These are phyloP conservation scores for Oreonectes daqikongensis DNA, from an alignment of 2,797 vertebrate species.

Conservation along the genomic window DNA sequence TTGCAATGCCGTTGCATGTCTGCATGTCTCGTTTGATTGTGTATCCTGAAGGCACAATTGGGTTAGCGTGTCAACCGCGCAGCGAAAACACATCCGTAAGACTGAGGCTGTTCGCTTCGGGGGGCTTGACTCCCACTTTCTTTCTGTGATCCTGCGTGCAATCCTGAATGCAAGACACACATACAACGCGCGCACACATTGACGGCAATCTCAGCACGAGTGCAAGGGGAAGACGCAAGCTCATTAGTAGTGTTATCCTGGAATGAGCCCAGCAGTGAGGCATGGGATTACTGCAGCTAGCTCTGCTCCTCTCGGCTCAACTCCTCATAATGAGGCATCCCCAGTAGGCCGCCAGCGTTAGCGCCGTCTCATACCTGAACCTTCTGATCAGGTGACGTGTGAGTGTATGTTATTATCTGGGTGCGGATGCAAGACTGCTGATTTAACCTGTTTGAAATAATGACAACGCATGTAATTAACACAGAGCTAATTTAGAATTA, in stretches of 20 bases:
- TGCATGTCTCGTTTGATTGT: slow-evolving; percentile 50
- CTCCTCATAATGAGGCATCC: slow-evolving; percentile 50
- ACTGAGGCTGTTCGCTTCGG: slow-evolving; percentile 51
- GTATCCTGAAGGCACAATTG: slow-evolving; percentile 54
- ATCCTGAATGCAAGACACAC: slow-evolving; percentile 34
- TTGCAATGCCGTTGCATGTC: slow-evolving; percentile 14
- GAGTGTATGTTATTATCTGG: slow-evolving; percentile 27
- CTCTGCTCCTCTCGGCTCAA: slow-evolving; percentile 34
- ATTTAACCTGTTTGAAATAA: slow-evolving; percentile 36
- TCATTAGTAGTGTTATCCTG: slow-evolving; percentile 76
- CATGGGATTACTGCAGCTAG: slow-evolving; percentile 65
- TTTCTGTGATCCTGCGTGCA: slow-evolving; percentile 65
- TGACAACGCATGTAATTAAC: slow-evolving; percentile 16
- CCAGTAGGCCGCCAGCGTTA: slow-evolving; percentile 39
- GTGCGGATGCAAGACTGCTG: slow-evolving; percentile 34
- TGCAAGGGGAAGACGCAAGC: slow-evolving; percentile 67
- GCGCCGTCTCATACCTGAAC: slow-evolving; percentile 30
- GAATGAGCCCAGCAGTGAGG: slow-evolving; percentile 70
- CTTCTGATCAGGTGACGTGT: slow-evolving; percentile 3
- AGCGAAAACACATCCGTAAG: slow-evolving; percentile 36
- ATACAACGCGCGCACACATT: slow-evolving; percentile 43
- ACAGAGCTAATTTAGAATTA: slow-evolving; percentile 13
- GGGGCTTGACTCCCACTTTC: slow-evolving; percentile 57
- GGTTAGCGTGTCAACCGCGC: slow-evolving; percentile 62
- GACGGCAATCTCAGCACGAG: slow-evolving; percentile 67